phyloP scores from a whole-genome alignment of 2,797 vertebrate genomes.

The Zalophus californianus region DNA sequence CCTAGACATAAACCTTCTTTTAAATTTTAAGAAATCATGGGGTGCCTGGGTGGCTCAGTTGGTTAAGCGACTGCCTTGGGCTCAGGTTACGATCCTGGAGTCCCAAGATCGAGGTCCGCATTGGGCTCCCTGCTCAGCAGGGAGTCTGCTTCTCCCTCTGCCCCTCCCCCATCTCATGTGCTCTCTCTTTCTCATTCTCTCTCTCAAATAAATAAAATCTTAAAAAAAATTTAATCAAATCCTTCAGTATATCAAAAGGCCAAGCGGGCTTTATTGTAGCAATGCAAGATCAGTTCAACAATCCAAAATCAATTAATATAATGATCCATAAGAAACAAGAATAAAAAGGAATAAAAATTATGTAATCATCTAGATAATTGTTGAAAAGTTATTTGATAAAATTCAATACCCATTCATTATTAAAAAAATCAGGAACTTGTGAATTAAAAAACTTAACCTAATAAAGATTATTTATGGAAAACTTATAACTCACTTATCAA shows the following conservation, averaged over 20 bases:
- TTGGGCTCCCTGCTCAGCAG: no score
- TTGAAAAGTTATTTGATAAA: neutral
- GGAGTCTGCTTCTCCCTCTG: no score
- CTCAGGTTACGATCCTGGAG: no score
- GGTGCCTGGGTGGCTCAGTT: no score
- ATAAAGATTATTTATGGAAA: neutral
- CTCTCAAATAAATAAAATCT: no score
- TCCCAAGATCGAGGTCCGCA: no score
- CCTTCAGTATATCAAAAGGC: neutral
- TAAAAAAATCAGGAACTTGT: neutral
- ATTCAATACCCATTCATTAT: neutral
- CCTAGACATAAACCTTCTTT: neutral
- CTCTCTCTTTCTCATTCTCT: no score
- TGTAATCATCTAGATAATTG: neutral
- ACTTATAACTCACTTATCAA: neutral
- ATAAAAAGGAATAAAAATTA: neutral
- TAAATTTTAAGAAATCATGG: neutral
- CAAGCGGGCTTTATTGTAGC: neutral
- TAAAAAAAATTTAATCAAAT: neutral
- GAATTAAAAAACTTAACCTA: neutral
- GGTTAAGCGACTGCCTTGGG: no score
- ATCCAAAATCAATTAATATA: neutral
- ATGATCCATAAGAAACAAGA: neutral
- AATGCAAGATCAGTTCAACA: neutral
- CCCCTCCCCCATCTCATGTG: no score